Evolutionary conservation across 2,797 vertebrate species (phyloP).

Genomic region (Vultur gryphus): DNA sequence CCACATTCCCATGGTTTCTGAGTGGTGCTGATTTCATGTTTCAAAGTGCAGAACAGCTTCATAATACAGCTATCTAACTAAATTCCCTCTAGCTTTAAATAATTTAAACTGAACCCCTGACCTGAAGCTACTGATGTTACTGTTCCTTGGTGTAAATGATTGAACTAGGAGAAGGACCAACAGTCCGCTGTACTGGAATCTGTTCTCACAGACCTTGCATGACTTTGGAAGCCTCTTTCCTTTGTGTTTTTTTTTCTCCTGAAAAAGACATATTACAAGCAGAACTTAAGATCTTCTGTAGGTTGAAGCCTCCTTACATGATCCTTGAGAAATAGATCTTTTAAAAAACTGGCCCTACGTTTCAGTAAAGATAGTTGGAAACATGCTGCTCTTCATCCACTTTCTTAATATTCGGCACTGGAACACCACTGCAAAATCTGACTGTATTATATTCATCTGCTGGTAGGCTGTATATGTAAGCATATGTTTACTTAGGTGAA

Average conservation of each 20-base stretch:
- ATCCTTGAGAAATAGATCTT: neutral
- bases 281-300: neutral
- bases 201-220: neutral
- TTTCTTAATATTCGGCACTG: neutral
- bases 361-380: neutral
- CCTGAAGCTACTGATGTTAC: neutral
- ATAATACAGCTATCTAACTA: neutral
- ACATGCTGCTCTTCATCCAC: neutral
- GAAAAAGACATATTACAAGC: neutral
- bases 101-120: neutral
- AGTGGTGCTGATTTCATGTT: neutral
- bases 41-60: neutral
- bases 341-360: neutral
- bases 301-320: neutral
- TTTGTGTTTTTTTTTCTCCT: neutral
- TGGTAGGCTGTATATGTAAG: neutral
- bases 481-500: neutral
- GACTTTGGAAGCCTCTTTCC: neutral
- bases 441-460: neutral
- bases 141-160: neutral
- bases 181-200: neutral
- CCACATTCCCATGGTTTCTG: neutral
- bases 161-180: neutral
- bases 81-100: neutral
- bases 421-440: neutral